Conservation (phyloP, 1,140 invertebrate genomes). For the Pachyrhynchus sulphureomaculatus region DNA sequence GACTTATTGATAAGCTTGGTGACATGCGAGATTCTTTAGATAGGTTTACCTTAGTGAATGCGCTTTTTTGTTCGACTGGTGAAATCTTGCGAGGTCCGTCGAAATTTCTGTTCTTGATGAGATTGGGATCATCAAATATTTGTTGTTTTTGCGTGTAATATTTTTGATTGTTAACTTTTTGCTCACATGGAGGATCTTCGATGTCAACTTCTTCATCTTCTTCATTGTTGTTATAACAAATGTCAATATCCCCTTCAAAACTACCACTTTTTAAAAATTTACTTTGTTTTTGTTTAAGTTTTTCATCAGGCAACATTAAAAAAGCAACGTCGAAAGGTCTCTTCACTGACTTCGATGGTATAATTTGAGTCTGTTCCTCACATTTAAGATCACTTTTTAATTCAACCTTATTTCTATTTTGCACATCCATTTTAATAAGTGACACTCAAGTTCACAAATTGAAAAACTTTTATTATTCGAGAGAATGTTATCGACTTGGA, state of each 20-base stretch:
- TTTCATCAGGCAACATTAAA: slow-evolving; percentile 81
- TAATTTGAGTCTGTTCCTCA: slow-evolving; percentile 40
- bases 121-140: slow-evolving; percentile 61
- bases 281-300: slow-evolving; percentile 66
- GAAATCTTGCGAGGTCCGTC: slow-evolving; percentile 46
- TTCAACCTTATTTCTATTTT: slow-evolving; percentile 38
- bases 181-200: slow-evolving; percentile 51
- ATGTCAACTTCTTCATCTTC: slow-evolving; percentile 51
- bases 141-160: slow-evolving; percentile 56
- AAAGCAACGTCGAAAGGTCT: slow-evolving; percentile 86
- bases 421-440: slow-evolving; percentile 27
- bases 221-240: slow-evolving; percentile 37
- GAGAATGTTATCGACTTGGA: slow-evolving; percentile 17
- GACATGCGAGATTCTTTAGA: slow-evolving; percentile 55
- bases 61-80: slow-evolving; percentile 59
- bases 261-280: slow-evolving; percentile 35
- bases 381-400: slow-evolving; percentile 42
- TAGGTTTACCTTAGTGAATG: slow-evolving; percentile 74
- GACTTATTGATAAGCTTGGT: slow-evolving; percentile 69
- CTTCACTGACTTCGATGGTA: slow-evolving; percentile 55
- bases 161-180: slow-evolving; percentile 37
- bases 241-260: slow-evolving; percentile 46
- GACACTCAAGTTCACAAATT: slow-evolving; percentile 34
- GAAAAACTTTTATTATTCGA: not conserved
- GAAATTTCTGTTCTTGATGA: slow-evolving; percentile 55